phyloP scores from a whole-genome alignment of 2,797 vertebrate species.

The Oreochromis grahami region DNA sequence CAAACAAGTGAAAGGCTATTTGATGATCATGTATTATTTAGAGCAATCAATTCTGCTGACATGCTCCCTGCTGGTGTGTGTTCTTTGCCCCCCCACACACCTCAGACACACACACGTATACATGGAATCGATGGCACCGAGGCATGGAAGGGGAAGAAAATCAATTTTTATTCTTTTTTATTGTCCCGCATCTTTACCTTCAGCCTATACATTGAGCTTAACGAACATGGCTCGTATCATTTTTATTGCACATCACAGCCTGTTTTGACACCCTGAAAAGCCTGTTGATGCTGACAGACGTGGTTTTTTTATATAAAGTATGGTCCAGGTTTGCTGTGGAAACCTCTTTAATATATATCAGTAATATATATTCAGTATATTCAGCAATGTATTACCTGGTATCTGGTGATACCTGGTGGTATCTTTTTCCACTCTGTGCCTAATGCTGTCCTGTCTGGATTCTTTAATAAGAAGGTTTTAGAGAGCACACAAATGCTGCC shows the following conservation, averaged over 20 bases:
- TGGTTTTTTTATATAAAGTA: neutral
- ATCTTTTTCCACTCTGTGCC: neutral
- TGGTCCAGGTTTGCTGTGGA: neutral
- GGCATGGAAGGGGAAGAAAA: conserved; percentile 21
- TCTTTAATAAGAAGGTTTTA: neutral
- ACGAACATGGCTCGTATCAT: neutral
- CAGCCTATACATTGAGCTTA: neutral
- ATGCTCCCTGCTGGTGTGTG: conserved; percentile 20
- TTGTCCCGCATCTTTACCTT: conserved; percentile 13
- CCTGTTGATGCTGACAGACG: conserved; percentile 12
- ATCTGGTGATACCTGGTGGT: no score
- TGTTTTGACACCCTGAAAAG: neutral
- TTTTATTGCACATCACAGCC: neutral
- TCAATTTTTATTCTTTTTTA: conserved; percentile 63
- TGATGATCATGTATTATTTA: conserved; percentile 70
- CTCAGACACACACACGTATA: neutral
- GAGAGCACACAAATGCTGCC: neutral
- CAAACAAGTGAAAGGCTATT: conserved; percentile 20
- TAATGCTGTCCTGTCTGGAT: neutral
- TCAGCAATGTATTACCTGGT: neutral
- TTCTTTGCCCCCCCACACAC: neutral
- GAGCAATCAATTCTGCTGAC: conserved; percentile 51
- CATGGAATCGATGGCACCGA: conserved; percentile 46
- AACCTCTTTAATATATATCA: neutral
- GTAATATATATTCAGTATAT: neutral